Conservation (phyloP, 2,888 invertebrate species). For the Ceraclea dissimilis region DNA sequence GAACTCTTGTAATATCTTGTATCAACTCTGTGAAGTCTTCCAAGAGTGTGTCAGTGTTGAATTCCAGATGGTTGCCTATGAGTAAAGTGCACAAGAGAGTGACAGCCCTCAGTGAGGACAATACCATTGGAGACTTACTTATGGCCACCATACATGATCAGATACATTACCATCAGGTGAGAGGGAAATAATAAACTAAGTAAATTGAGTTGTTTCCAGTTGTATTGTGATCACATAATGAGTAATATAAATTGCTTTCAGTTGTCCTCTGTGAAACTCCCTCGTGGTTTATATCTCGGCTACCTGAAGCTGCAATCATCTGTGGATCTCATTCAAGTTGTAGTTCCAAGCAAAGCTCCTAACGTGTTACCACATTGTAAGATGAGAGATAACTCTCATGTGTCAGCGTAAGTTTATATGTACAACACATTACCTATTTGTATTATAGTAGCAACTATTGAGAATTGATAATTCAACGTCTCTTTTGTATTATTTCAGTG, state of each 20-base stretch:
- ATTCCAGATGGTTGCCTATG: slow-evolving; percentile 88
- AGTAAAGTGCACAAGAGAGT: slow-evolving; percentile 76
- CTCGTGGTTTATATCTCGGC: slow-evolving; percentile 87
- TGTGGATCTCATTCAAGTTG: slow-evolving; percentile 87
- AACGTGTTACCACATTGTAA: slow-evolving; percentile 92
- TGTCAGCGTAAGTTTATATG: slow-evolving; percentile 80
- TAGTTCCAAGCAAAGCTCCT: slow-evolving; percentile 87
- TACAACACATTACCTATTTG: not conserved
- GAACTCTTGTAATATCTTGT: slow-evolving; percentile 84
- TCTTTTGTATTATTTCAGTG: slow-evolving; percentile 49
- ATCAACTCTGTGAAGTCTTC: slow-evolving; percentile 69
- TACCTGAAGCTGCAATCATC: slow-evolving; percentile 96
- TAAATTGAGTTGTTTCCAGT: not conserved
- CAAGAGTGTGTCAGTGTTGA: slow-evolving; percentile 81
- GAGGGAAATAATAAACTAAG: not conserved
- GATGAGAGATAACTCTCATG: slow-evolving; percentile 90
- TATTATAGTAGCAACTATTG: too few species aligned
- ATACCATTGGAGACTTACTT: slow-evolving; percentile 73
- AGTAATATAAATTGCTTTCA: slow-evolving; percentile 40
- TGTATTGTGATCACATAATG: not conserved
- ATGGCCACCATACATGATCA: slow-evolving; percentile 83
- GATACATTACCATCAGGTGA: slow-evolving; percentile 53
- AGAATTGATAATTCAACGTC: too few species aligned
- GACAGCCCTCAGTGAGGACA: slow-evolving; percentile 63
- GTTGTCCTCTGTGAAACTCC: slow-evolving; percentile 74